Evolutionary conservation across 2,113 vertebrate species (phyloP).

Genomic region (Megaceryle torquata): DNA sequence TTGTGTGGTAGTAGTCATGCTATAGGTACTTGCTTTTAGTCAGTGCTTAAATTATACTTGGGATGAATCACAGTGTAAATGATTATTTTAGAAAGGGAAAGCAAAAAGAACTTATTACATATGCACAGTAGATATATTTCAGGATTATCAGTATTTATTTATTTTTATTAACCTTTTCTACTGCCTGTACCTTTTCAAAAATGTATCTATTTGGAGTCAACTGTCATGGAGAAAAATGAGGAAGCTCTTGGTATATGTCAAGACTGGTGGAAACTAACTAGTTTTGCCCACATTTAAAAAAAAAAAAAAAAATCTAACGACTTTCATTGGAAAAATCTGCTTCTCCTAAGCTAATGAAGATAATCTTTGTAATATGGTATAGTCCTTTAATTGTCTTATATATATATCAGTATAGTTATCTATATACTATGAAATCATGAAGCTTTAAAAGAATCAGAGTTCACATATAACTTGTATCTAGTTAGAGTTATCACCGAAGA

Average conservation of each 20-base stretch:
- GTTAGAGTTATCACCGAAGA: neutral
- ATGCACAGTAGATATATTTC: neutral
- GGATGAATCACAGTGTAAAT: neutral
- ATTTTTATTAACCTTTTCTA: neutral
- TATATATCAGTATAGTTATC: neutral
- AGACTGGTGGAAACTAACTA: neutral
- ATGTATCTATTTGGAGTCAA: neutral
- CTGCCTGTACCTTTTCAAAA: neutral
- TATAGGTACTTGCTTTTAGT: neutral
- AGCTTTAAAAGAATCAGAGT: neutral
- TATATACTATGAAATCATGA: neutral
- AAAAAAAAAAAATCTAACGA: neutral
- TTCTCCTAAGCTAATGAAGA: neutral
- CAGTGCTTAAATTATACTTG: neutral
- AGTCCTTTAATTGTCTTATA: neutral
- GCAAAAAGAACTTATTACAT: neutral
- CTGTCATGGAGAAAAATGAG: neutral
- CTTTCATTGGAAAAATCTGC: neutral
- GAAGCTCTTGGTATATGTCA: neutral
- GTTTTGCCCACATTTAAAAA: neutral
- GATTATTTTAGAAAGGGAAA: neutral
- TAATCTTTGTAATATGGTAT: neutral
- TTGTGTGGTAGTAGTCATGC: neutral
- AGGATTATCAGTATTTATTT: neutral
- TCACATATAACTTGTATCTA: neutral